A percentile compares a stretch with the other conserved stretches of the same genome.
phyloP scores from a whole-genome alignment of 2,797 vertebrate species.

The Crocodylus rhombifer region DNA sequence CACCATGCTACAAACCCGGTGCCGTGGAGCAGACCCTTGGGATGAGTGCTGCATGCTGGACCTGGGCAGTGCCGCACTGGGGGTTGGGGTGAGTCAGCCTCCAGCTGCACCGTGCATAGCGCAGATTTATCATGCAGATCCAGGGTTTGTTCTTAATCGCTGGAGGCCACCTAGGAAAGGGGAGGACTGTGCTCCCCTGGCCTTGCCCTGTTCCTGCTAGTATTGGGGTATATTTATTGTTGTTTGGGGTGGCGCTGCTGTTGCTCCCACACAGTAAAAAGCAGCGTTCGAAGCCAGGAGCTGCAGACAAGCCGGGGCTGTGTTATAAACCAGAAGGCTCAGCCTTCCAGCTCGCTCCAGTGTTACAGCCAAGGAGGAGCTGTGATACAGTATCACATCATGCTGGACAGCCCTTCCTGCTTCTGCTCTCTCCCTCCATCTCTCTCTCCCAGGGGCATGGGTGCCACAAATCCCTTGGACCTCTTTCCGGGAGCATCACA shows the following conservation, averaged over 20 bases:
- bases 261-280: background rate
- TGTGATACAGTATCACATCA: background rate
- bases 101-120: background rate
- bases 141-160: background rate
- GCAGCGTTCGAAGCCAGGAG: background rate
- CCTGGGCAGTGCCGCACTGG: background rate
- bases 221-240: background rate
- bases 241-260: background rate
- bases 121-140: background rate
- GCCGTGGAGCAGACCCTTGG: background rate
- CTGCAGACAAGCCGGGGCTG: background rate
- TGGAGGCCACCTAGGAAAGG: background rate
- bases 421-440: too few species aligned
- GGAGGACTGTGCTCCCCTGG: background rate
- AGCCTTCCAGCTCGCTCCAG: background rate
- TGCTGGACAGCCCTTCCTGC: background rate
- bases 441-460: fast-evolving
- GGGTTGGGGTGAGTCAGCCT: background rate
- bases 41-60: background rate
- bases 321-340: background rate
- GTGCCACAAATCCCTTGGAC: too few species aligned
- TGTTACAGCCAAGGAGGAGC: background rate
- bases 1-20: fast-evolving
- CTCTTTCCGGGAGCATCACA: too few species aligned
- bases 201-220: background rate